These are phyloP conservation scores for Anniella stebbinsi DNA, from an alignment of 2,797 vertebrate genomes.

Conservation along the genomic window DNA sequence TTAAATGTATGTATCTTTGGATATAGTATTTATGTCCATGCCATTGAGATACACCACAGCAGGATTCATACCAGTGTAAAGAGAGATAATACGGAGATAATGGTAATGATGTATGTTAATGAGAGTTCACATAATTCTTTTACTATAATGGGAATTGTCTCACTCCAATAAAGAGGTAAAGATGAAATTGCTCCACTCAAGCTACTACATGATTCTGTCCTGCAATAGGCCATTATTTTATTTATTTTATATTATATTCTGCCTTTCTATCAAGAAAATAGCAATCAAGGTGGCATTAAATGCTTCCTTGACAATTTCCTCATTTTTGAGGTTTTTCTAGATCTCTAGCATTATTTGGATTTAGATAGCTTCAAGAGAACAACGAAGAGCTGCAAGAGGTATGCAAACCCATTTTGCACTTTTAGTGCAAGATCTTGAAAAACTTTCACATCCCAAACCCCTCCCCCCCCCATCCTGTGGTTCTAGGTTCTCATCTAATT, in stretches of 20 bases:
- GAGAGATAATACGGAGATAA: constrained; percentile 38
- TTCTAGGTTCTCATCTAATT: neutral
- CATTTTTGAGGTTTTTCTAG: constrained; percentile 47
- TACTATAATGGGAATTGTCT: constrained; percentile 36
- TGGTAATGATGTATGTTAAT: constrained; percentile 42
- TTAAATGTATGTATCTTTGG: neutral
- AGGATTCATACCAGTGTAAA: neutral
- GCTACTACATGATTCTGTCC: neutral
- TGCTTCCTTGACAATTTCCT: constrained; percentile 45
- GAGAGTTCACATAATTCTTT: constrained; percentile 30
- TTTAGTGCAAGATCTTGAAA: neutral
- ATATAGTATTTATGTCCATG: neutral
- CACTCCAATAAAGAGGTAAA: constrained; percentile 11
- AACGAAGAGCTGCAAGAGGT: neutral
- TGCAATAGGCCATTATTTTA: too few relatives aligned
- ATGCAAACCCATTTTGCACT: neutral
- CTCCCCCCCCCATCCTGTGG: neutral
- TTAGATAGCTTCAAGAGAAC: neutral
- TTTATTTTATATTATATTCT: neutral
- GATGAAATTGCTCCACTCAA: constrained; percentile 33
- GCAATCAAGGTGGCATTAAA: too few relatives aligned
- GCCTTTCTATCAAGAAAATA: too few relatives aligned
- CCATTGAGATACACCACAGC: neutral
- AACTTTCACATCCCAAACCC: neutral
- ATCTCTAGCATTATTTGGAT: constrained; percentile 65